phyloP scores from a whole-genome alignment of 2,113 vertebrate species.

The Climacteris rufus region DNA sequence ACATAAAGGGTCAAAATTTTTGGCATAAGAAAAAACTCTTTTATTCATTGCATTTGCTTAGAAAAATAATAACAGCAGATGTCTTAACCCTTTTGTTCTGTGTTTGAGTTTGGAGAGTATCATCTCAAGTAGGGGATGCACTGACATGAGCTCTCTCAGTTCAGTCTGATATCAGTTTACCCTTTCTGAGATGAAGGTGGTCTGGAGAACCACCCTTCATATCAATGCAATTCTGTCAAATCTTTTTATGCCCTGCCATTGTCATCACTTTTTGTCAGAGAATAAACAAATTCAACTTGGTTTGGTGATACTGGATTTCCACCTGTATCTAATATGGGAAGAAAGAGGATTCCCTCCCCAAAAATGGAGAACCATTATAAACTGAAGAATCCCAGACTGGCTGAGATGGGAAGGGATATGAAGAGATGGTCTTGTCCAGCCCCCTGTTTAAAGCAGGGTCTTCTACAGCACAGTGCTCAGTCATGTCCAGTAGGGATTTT shows the following conservation, averaged over 20 bases:
- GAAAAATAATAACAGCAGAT: neutral
- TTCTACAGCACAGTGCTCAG: neutral
- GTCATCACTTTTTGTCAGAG: neutral
- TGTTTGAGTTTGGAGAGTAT: neutral
- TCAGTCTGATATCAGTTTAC: neutral
- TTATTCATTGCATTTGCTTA: neutral
- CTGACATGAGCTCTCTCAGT: neutral
- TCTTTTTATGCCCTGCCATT: neutral
- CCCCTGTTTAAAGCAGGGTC: neutral
- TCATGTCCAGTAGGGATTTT: neutral
- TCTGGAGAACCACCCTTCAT: neutral
- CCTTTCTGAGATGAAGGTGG: neutral
- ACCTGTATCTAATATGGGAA: neutral
- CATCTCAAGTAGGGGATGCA: neutral
- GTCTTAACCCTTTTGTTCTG: neutral
- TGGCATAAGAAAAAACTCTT: neutral
- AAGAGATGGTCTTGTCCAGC: neutral
- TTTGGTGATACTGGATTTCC: neutral
- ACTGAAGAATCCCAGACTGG: neutral
- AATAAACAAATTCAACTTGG: neutral
- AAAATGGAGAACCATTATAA: neutral
- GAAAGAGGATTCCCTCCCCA: neutral
- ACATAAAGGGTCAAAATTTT: neutral
- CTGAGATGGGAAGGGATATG: neutral
- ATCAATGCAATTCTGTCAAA: neutral